Conservation (phyloP, 2,888 invertebrate genomes). For the Dynastes grantii region DNA sequence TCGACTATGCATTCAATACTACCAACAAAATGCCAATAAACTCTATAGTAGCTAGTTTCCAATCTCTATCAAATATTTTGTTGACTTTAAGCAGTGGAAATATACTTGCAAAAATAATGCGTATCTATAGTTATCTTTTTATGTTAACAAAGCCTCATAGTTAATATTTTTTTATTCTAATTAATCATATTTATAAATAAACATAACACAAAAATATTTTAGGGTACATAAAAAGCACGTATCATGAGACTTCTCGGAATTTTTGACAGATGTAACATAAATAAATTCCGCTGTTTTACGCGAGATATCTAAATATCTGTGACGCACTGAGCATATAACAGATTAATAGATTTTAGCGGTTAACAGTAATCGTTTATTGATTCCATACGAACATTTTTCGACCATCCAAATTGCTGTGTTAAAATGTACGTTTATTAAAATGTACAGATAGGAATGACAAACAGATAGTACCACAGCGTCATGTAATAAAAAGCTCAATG, state of each 20-base stretch:
- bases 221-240: not conserved
- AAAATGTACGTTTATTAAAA: conserved; percentile 48
- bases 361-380: conserved; percentile 42
- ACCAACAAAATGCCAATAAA: too few species aligned
- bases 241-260: conserved; percentile 17
- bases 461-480: conserved; percentile 47
- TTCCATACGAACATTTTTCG: conserved; percentile 35
- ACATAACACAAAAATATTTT: not conserved
- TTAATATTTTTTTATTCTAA: not conserved
- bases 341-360: conserved; percentile 41
- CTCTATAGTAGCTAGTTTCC: too few species aligned
- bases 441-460: conserved; percentile 51
- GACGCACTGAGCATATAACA: conserved; percentile 34
- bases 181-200: too few species aligned
- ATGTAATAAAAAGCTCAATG: conserved; percentile 48
- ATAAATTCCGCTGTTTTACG: conserved; percentile 14
- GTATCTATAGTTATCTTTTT: too few species aligned
- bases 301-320: conserved; percentile 35
- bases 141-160: not conserved
- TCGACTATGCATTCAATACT: too few species aligned
- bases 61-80: too few species aligned
- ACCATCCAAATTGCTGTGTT: conserved; percentile 33
- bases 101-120: not conserved
- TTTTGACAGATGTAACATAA: conserved; percentile 30
- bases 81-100: not conserved